These are phyloP conservation scores for Crepidodera aurea DNA, from an alignment of 2,888 invertebrate species.

Conservation along the genomic window DNA sequence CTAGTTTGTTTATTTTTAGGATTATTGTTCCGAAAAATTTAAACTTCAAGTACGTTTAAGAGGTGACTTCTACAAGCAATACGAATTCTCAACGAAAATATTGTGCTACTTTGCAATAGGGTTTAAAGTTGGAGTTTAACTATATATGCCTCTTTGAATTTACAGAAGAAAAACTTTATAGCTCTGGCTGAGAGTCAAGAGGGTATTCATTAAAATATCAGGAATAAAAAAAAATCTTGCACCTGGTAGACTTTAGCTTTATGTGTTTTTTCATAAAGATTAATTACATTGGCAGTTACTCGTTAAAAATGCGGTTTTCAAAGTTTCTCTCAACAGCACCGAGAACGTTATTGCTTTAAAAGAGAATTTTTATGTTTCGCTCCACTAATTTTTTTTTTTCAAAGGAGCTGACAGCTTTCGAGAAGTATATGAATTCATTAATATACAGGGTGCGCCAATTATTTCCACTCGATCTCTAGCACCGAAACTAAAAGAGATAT, in stretches of 20 bases:
- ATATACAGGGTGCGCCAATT: too few species aligned
- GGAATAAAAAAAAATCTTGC: background rate
- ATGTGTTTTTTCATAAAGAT: conserved; percentile 9
- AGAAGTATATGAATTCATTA: background rate
- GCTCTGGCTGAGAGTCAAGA: background rate
- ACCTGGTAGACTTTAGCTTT: conserved; percentile 2
- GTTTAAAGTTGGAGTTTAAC: background rate
- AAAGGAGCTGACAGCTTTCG: background rate
- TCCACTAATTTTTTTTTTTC: background rate
- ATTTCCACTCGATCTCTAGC: too few species aligned
- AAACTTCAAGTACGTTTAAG: too few species aligned
- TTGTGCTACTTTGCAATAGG: background rate
- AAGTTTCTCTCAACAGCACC: background rate
- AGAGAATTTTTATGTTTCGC: background rate
- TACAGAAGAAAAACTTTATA: background rate
- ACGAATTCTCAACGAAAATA: too few species aligned
- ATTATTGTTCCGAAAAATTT: too few species aligned
- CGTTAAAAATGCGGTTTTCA: conserved; percentile 8
- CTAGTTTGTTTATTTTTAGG: too few species aligned
- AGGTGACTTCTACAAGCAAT: too few species aligned
- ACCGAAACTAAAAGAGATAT: too few species aligned
- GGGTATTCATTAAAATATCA: conserved; percentile 1
- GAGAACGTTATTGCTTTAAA: conserved; percentile 10
- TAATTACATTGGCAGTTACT: conserved; percentile 19
- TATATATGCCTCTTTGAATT: too few species aligned